A percentile compares a stretch with the other conserved stretches of the same genome.
These are phyloP conservation scores for Takifugu ocellatus DNA, from an alignment of 2,797 vertebrate species.

Conservation along the genomic window DNA sequence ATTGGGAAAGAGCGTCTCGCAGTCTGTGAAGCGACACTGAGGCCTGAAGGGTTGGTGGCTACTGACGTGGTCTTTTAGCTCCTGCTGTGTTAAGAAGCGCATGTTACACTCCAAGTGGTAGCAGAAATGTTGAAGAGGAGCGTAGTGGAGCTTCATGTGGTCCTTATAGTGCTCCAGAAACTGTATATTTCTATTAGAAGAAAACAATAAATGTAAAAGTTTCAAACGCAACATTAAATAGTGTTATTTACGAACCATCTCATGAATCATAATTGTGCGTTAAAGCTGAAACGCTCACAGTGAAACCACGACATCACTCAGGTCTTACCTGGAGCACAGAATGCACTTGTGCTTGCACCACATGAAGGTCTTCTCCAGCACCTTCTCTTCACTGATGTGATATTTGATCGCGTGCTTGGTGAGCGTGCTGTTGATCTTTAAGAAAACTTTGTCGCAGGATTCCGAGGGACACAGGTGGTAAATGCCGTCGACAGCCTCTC, in stretches of 20 bases:
- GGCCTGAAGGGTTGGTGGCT: conserved; percentile 82
- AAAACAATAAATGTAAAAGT: neutral
- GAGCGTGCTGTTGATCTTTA: conserved; percentile 73
- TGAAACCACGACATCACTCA: neutral
- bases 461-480: conserved; percentile 80
- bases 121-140: conserved; percentile 85
- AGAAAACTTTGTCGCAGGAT: conserved; percentile 77
- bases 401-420: conserved; percentile 86
- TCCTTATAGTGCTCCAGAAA: conserved; percentile 88
- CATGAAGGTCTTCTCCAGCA: conserved; percentile 85
- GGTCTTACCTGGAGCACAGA: conserved; percentile 82
- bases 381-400: conserved; percentile 84
- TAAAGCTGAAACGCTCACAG: neutral
- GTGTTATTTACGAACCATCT: too few species aligned
- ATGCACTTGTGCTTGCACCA: conserved; percentile 89
- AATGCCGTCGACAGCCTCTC: conserved; percentile 35
- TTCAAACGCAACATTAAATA: neutral
- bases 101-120: conserved; percentile 85
- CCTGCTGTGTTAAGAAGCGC: conserved; percentile 80
- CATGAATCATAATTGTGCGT: too few species aligned
- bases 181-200: conserved; percentile 65
- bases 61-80: conserved; percentile 81
- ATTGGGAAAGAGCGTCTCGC: conserved; percentile 81
- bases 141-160: conserved; percentile 85
- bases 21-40: conserved; percentile 84